A percentile compares a stretch with the other conserved stretches of the same genome.
phyloP scores from a whole-genome alignment of 2,797 vertebrate genomes.

The Capromys pilorides region DNA sequence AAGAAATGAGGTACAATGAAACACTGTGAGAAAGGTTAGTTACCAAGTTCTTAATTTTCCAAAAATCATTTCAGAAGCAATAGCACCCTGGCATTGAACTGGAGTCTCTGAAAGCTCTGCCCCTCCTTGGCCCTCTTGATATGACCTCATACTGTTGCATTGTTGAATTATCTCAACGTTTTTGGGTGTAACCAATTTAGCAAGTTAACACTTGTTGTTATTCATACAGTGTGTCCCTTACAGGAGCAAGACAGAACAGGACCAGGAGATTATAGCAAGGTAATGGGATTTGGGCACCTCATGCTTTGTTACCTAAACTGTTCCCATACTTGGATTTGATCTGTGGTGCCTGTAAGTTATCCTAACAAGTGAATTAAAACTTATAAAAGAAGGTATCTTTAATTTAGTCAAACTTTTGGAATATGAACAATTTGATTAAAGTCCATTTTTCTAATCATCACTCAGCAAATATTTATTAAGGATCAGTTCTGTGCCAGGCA shows the following conservation, averaged over 20 bases:
- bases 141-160: constrained; percentile 78
- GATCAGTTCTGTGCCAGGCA: neutral
- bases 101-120: constrained; percentile 69
- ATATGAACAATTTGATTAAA: constrained; percentile 52
- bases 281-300: constrained; percentile 39
- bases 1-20: constrained; percentile 19
- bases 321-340: constrained; percentile 17
- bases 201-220: constrained; percentile 78
- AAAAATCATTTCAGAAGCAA: constrained; percentile 75
- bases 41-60: constrained; percentile 63
- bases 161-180: constrained; percentile 79
- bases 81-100: constrained; percentile 67
- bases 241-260: constrained; percentile 76
- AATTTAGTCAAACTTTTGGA: neutral
- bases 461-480: constrained; percentile 1
- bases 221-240: constrained; percentile 64
- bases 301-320: neutral
- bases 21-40: constrained; percentile 54
- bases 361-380: constrained; percentile 30
- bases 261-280: constrained; percentile 45
- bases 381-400: constrained; percentile 20
- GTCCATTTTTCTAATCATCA: constrained; percentile 32
- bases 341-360: neutral
- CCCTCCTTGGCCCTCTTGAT: constrained; percentile 71
- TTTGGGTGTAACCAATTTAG: constrained; percentile 79